Evolutionary conservation across 2,797 vertebrate genomes (phyloP), one percentile per base, ranked within the genome.

Genomic region (Hephaestus fuliginosus): DNA sequence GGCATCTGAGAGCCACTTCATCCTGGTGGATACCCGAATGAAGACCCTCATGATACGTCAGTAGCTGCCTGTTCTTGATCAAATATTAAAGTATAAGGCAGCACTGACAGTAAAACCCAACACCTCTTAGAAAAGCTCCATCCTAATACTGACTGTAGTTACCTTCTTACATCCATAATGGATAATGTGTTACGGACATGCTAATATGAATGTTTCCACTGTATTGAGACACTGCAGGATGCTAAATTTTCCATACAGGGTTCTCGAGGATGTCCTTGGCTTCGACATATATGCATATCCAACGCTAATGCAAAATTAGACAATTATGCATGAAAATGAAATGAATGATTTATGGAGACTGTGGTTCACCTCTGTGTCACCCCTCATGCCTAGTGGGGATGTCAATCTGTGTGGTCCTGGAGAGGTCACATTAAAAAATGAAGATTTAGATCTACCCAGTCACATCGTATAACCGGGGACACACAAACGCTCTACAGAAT

Each of bases 291-390:
- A 39, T 39, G 36, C 36, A 78, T 75, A 46, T 44, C 43, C 65
- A 12, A 48, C 12, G 53, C 78, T 88, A 89, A 89, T 87, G 88
- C 80, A 80, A 71, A 86, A 87, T 91, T 73, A 85, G 74, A 74
- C 61, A 67, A 76, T 74, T 78, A 77, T 80, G 90, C 89, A 91
- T 85, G 63, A 89, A 87, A 62, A 63, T 81, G 25, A 60, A 17
- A 63, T 90, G 20, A 93, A 92, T 89, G 83, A 93, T 94, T 93
- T 1, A 94, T 86, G 76, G 58, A 65, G 78, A 85, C 18, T 49
- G 72, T 30, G 84, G 78, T 74, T 92, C 78, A 94, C 89, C 91
- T 84, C 88, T 86, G 74, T 76, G 22, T 94, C 83, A 93, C 87
- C 89, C 86, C 78, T 43, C 39, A 67, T 68, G 76, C 39, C 25